Conservation (phyloP, 2,113 vertebrate species). For the Mus spicilegus region DNA sequence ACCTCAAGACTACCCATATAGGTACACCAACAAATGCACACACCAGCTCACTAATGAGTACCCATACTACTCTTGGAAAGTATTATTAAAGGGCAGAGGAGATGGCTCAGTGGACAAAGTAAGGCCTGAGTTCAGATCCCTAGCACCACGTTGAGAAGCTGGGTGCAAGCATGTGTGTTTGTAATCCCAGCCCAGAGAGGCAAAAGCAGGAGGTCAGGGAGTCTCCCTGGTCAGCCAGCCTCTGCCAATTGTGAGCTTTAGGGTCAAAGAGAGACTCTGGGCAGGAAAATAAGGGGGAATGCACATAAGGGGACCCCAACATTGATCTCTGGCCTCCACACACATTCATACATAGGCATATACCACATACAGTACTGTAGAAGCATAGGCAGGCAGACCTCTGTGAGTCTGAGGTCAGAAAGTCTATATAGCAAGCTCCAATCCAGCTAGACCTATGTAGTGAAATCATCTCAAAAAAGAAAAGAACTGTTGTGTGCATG, state of each 20-base stretch:
- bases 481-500: background rate
- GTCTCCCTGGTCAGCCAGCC: background rate
- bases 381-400: background rate
- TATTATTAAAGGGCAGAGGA: background rate
- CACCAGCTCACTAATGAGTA: background rate
- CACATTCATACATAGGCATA: background rate
- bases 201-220: background rate
- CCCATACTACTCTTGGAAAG: background rate
- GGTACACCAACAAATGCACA: background rate
- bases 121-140: background rate
- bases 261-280: background rate
- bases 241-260: background rate
- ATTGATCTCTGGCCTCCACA: background rate
- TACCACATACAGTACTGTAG: background rate
- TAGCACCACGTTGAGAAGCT: background rate
- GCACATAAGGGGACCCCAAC: background rate
- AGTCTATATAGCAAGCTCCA: background rate
- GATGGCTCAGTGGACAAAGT: background rate
- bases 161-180: background rate
- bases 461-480: background rate
- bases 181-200: background rate
- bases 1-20: background rate
- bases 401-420: background rate
- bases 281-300: background rate
- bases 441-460: background rate